Base-by-base conservation (phyloP, 23 tunicate species). In the Corella eumyota region DNA sequence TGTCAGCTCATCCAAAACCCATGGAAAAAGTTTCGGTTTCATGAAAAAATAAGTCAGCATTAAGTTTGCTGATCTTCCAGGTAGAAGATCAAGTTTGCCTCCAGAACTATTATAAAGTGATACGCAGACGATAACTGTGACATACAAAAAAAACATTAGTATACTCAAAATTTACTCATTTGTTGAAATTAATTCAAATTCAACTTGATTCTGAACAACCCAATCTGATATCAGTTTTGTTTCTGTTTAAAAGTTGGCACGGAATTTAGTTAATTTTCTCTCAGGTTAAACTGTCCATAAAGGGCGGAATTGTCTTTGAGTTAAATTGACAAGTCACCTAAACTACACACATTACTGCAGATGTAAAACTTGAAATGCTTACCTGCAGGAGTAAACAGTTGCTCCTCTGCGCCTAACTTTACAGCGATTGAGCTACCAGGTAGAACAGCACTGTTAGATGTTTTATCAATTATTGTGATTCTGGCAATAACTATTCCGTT, bases 1-100 rank as follows among this genome's bases (percentile, higher is more conserved):
- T 6, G 96, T 88, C 3, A 88, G 45, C 0, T 73, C 96, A 33
- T 88, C 96, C 67, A 88, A 56, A 9, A 55, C 53, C 96, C 96
- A 88, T 44, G 83, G 69, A 34, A 74, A 56, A 36, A 77, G 38
- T 45, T 83, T 68, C 62, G 65, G 35, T 6, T 65, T 55, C 34
- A 88, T 58, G 0, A 75, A 70, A 26, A 23, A 11, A 5, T 75
- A 36, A n/a, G 60, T 54, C 27, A 88, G 36, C 15, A 67, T 62
- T 5, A 88, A 36, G 11, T 62, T 51, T 9, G 90, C 96, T 21
- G 65, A 44, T 29, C 54, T 72, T 26, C 72, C 76, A 17, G 96
- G 96, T 4, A 66, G n/a, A 11, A 86, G 66, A 36, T 86, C 85
- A 23, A 86, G 50, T 2, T 64, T 45, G 49, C 45, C 38, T 9